Evolutionary conservation across 2,797 vertebrate genomes (phyloP), one percentile per base, ranked within the genome.

Genomic region (Sylvilagus floridanus): DNA sequence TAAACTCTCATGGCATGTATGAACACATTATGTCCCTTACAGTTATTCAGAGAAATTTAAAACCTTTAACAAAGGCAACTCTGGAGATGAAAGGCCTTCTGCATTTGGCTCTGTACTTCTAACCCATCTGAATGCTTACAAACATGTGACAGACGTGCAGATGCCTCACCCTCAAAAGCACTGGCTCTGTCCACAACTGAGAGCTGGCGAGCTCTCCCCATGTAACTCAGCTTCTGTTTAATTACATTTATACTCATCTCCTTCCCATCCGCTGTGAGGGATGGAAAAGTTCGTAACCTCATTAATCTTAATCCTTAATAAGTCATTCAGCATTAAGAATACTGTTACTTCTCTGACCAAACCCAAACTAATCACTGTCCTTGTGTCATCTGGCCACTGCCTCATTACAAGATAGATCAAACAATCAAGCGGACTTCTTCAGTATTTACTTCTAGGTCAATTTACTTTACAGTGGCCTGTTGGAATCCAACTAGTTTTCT

Each of bases 381-480:
- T 47, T 83, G n/a, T 32, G 68, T 68, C 78, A 82, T 52, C 50
- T 68, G 42, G 26, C 30, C 19, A 7, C 28, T 17, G 14, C 30
- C 66, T 82, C 65, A 24, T n/a, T 11, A 21, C 30, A 68, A 42
- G 22, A 84, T 1, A 13, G 88, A 92, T 88, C 30, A 47, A 47
- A 47, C 42, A 47, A 47, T 10, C 32, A 75, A 32, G 68, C 4
- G 30, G 0, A 72, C 28, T 82, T 96, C 79, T 63, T 68, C 63
- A 96, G 42, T 28, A 84, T 88, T 78, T 91, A 87, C 85, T 91
- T 90, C 66, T 47, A 57, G 28, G 21, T 54, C 42, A 85, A 91
- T 73, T 79, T 42, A n/a, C 52, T 60, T 77, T 50, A 88, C 7
- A 88, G 21, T 52, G 42, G 71, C 28, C 57, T 79, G 47, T 0